Evolutionary conservation across 1,140 invertebrate species (phyloP).

Genomic region (Eubasilissa regina): DNA sequence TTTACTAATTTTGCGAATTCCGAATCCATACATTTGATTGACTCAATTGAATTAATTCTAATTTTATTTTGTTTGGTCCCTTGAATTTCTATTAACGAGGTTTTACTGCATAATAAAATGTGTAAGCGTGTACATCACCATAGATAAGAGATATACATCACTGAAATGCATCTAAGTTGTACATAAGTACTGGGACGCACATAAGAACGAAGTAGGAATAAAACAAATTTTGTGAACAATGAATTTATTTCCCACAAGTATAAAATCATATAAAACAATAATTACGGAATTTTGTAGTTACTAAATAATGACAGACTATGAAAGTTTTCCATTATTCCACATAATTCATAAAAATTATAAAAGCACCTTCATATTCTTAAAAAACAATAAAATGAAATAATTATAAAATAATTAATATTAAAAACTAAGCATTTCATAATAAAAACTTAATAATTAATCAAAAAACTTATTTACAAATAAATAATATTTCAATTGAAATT

Average conservation of each 20-base stretch:
- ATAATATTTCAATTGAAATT: not conserved
- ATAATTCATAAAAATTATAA: not conserved
- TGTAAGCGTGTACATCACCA: too few species aligned
- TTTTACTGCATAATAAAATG: too few species aligned
- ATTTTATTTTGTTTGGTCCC: too few species aligned
- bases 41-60: too few species aligned
- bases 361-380: conserved; percentile 29
- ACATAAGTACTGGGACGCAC: too few species aligned
- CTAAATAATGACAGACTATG: not conserved
- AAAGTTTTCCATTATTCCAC: conserved; percentile 1
- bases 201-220: not conserved
- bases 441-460: conserved; percentile 22
- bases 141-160: too few species aligned
- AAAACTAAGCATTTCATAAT: not conserved
- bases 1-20: too few species aligned
- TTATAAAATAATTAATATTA: not conserved
- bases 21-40: too few species aligned
- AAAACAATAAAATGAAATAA: not conserved
- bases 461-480: conserved; percentile 20
- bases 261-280: conserved; percentile 41
- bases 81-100: too few species aligned
- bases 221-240: conserved; percentile 25
- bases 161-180: too few species aligned
- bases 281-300: conserved; percentile 25
- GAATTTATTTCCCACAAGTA: conserved; percentile 42